Conservation (phyloP, 2,113 vertebrate genomes). For the Addax nasomaculatus region DNA sequence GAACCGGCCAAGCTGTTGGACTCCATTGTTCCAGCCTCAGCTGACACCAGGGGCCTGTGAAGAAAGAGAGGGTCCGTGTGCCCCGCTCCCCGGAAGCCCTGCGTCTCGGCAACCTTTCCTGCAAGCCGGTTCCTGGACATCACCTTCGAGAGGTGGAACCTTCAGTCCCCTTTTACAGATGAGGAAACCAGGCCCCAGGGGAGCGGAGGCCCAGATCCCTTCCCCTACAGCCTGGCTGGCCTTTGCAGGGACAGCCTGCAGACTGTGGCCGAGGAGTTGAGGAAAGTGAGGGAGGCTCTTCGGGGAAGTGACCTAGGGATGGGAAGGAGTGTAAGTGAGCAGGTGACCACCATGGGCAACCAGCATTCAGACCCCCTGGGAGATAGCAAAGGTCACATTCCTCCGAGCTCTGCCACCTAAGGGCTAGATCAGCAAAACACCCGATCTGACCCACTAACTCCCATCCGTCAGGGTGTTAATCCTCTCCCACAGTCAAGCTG, state of each 20-base stretch:
- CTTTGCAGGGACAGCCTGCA: too few relatives aligned
- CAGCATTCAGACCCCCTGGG: neutral
- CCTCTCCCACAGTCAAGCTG: neutral
- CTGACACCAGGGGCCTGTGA: neutral
- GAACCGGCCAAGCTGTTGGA: neutral
- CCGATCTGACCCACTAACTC: neutral
- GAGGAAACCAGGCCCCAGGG: neutral
- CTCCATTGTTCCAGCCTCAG: neutral
- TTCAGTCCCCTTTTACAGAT: neutral
- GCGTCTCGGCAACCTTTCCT: rapidly evolving
- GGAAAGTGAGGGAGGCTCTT: neutral
- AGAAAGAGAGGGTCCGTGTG: too few relatives aligned
- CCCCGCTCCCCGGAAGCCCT: rapidly evolving
- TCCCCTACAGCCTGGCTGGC: neutral
- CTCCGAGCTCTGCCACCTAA: neutral
- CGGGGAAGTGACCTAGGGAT: neutral
- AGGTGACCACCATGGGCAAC: neutral
- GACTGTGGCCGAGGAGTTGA: neutral
- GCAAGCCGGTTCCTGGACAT: rapidly evolving
- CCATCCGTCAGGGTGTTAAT: neutral
- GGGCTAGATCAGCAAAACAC: neutral
- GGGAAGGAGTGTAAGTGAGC: neutral
- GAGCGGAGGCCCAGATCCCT: neutral
- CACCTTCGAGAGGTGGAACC: rapidly evolving
- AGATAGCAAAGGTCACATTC: neutral